Conservation (phyloP, 2,888 invertebrate species). For the Cephus spinipes region DNA sequence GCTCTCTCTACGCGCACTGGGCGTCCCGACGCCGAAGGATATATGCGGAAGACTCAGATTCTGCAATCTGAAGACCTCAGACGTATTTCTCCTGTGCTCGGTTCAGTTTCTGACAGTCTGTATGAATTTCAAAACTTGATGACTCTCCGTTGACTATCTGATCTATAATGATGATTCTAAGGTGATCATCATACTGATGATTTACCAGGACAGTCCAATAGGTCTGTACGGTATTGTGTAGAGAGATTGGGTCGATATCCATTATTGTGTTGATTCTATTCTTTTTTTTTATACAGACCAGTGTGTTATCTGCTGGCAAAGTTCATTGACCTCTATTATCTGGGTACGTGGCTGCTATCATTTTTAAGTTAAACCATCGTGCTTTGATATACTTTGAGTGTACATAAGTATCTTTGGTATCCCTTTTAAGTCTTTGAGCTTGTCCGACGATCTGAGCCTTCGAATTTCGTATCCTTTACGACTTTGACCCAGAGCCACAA, state of each 20-base stretch:
- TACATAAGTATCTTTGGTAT: too few species aligned
- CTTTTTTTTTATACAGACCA: background rate
- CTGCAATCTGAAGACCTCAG: background rate
- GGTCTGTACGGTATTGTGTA: background rate
- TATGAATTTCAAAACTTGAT: background rate
- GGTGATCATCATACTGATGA: background rate
- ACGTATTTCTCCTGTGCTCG: background rate
- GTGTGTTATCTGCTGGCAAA: background rate
- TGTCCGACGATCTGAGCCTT: background rate
- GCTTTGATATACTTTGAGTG: background rate
- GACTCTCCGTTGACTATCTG: background rate
- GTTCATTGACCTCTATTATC: background rate
- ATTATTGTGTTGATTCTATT: background rate
- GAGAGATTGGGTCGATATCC: background rate
- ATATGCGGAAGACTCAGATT: background rate
- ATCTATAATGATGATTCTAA: background rate
- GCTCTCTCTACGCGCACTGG: constrained; percentile 1
- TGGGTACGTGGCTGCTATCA: background rate
- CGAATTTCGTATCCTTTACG: background rate
- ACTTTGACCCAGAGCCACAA: background rate
- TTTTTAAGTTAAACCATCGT: background rate
- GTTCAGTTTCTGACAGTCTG: background rate
- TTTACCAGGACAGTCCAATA: background rate
- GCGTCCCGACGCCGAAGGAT: background rate
- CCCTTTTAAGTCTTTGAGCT: background rate